Evolutionary conservation across 2,888 invertebrate species (phyloP), one percentile per base, ranked within the genome.

Genomic region (Euzophera pinguis): DNA sequence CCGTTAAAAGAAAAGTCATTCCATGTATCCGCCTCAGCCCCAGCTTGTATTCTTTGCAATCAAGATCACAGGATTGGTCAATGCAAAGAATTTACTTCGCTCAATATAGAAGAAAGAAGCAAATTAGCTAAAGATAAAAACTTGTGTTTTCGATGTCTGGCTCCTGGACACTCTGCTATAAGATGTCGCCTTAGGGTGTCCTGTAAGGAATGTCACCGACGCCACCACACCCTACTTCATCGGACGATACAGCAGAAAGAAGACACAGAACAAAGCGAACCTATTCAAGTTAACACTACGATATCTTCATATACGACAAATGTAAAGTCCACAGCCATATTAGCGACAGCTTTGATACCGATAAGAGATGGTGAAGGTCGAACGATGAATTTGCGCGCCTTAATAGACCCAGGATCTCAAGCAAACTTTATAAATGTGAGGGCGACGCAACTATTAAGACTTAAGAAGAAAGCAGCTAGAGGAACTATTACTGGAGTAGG

Each of bases 141-240:
- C 1, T 29, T 67, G 5, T 67, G 65, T 47, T 69, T 45, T 29
- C 45, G 45, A 7, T 52, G 52, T 14, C 12, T 45, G 32, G 5
- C 34, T 9, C 14, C 47, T 14, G 62, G 66, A 27, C 63, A 67
- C 34, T 57, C 60, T 6, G 59, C 52, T 7, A 45, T 3, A 6
- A 47, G 48, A 37, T 64, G 63, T 57, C 49, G 55, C 1, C 10
- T 61, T 12, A 53, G 48, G 29, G 41, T 60, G 51, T 56, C 57
- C n/a, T 67, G 68, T 50, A 50, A 59, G 17, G 29, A 60, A 17
- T 63, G 67, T 10, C 37, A 53, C 9, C 54, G 48, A 38, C 61
- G 61, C 22, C 67, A 64, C 32, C 65, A 67, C 48, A 43, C 62
- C 8, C 51, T 63, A 8, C 48, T 65, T 34, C 63, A 65, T 54